Conservation (phyloP, 2,113 vertebrate species). For the Actinemys pallida region DNA sequence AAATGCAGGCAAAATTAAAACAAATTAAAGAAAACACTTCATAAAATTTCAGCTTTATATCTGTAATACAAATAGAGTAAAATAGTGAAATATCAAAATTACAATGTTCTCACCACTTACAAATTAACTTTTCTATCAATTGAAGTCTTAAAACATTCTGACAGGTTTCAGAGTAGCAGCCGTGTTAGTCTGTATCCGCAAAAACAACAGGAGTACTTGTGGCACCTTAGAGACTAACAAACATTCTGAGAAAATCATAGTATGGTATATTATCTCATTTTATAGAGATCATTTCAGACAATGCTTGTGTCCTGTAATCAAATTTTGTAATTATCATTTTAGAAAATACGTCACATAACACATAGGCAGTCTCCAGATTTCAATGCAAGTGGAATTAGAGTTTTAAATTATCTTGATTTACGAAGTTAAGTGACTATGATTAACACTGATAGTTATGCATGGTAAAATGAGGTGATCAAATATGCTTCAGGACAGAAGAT, state of each 20-base stretch:
- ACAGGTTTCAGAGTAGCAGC: too few relatives aligned
- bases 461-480: not conserved
- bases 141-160: not conserved
- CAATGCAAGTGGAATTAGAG: not conserved
- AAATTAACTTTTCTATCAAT: not conserved
- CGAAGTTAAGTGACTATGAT: not conserved
- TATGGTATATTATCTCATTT: not conserved
- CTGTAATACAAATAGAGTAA: not conserved
- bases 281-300: not conserved
- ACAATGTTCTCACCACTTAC: not conserved
- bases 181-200: too few relatives aligned
- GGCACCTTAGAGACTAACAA: too few relatives aligned
- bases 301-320: not conserved
- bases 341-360: not conserved
- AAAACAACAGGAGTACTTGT: too few relatives aligned
- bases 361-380: not conserved
- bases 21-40: not conserved
- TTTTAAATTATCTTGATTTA: not conserved
- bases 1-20: not conserved
- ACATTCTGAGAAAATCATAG: not conserved
- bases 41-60: not conserved
- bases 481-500: not conserved
- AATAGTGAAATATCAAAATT: not conserved
- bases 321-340: not conserved
- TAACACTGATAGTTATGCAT: not conserved